Percentiles rank a stretch among this genome's conserved stretches.
phyloP scores from a whole-genome alignment of 2,888 invertebrate genomes.

The Xanthostigma xanthostigma region DNA sequence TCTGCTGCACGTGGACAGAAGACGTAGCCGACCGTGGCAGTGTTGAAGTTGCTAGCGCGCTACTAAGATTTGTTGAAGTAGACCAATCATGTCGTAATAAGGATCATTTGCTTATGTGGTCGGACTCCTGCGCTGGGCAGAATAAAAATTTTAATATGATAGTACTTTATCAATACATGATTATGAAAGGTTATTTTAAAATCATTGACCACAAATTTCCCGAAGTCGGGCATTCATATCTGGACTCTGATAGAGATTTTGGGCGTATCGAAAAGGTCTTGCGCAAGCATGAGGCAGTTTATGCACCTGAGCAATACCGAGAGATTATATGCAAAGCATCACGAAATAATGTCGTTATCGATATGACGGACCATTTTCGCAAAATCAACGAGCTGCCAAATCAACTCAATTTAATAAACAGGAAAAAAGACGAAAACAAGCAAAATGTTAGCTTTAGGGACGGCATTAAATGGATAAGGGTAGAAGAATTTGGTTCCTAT shows the following conservation, averaged over 20 bases:
- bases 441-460: conserved; percentile 14
- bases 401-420: conserved; percentile 10
- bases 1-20: conserved; percentile 13
- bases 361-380: conserved; percentile 14
- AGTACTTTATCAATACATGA: conserved; percentile 8
- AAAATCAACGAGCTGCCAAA: conserved; percentile 10
- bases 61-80: conserved; percentile 7
- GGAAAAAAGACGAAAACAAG: conserved; percentile 9
- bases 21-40: conserved; percentile 9
- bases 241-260: conserved; percentile 22
- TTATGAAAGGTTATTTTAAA: conserved; percentile 14
- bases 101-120: conserved; percentile 7
- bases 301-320: conserved; percentile 17
- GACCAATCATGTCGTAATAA: conserved; percentile 4
- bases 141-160: conserved; percentile 10
- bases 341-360: conserved; percentile 14
- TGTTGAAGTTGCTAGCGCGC: conserved; percentile 8
- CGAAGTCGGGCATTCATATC: conserved; percentile 19
- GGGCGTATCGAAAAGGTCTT: conserved; percentile 19
- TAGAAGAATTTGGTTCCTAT: conserved; percentile 6
- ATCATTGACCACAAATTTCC: conserved; percentile 18
- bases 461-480: conserved; percentile 9
- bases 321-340: conserved; percentile 14
- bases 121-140: conserved; percentile 7
- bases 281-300: conserved; percentile 17